Evolutionary conservation across 2,888 invertebrate genomes (phyloP).

Genomic region (Harpalus rufipes): DNA sequence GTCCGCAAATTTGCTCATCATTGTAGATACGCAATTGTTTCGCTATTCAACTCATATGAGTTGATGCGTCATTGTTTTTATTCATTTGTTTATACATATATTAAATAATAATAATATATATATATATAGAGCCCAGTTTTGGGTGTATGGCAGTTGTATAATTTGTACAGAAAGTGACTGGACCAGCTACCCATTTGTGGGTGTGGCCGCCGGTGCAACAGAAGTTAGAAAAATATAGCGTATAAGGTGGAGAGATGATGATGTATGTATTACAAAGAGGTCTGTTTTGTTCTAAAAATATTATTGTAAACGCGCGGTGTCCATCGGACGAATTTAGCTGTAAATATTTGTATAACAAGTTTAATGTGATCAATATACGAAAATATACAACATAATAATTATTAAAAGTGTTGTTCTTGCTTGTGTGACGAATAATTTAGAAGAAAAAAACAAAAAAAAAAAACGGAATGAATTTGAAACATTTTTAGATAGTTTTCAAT

Average conservation of each 20-base stretch:
- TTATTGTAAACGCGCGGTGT: background rate
- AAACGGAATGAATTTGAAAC: too few relatives aligned
- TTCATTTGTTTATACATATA: too few relatives aligned
- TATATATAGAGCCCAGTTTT: constrained; percentile 16
- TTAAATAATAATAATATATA: too few relatives aligned
- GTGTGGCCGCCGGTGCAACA: too few relatives aligned
- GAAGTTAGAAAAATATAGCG: constrained; percentile 4
- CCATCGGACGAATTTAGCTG: constrained; percentile 52
- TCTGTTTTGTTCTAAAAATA: constrained; percentile 29
- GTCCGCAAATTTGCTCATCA: background rate
- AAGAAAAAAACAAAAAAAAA: too few relatives aligned
- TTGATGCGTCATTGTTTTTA: background rate
- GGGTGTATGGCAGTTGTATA: constrained; percentile 3
- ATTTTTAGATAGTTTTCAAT: too few relatives aligned
- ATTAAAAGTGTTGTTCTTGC: too few relatives aligned
- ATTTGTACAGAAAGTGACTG: too few relatives aligned
- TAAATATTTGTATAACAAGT: constrained; percentile 66
- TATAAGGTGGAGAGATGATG: background rate
- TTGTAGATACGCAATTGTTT: constrained; percentile 4
- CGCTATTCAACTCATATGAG: too few relatives aligned
- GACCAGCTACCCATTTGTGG: too few relatives aligned
- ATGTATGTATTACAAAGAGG: too few relatives aligned
- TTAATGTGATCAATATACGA: constrained; percentile 58
- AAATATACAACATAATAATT: background rate
- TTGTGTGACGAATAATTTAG: too few relatives aligned